These are phyloP conservation scores for Strigamia maritima DNA, from an alignment of 2,888 invertebrate genomes.

Conservation along the genomic window DNA sequence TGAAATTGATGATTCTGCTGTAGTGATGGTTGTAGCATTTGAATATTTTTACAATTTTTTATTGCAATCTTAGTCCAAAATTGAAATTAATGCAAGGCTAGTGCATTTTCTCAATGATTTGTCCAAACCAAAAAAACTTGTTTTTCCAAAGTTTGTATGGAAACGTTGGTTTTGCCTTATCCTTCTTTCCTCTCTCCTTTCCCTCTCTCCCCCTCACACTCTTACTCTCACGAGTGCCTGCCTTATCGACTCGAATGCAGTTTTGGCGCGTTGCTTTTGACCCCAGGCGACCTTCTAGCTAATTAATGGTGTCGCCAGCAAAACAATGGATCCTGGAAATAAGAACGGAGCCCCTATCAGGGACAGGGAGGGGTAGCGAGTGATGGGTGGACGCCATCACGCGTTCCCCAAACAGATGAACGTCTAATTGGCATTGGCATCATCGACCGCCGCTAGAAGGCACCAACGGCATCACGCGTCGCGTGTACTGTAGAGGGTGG, in stretches of 20 bases:
- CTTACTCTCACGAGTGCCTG: not conserved
- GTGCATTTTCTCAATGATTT: not conserved
- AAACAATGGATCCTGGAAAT: slow-evolving; percentile 23
- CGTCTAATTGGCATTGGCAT: slow-evolving; percentile 23
- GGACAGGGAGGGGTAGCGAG: slow-evolving; percentile 8
- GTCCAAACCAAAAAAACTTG: not conserved
- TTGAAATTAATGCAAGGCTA: not conserved
- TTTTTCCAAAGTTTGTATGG: not conserved
- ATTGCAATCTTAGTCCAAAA: not conserved
- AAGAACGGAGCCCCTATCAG: slow-evolving; percentile 12
- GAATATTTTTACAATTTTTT: too few relatives aligned
- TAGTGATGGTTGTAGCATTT: too few relatives aligned
- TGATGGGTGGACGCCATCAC: slow-evolving; percentile 23
- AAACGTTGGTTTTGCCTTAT: not conserved
- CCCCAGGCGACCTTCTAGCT: slow-evolving; percentile 20
- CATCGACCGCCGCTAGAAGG: slow-evolving; percentile 15
- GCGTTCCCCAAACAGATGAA: slow-evolving; percentile 19
- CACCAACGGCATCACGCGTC: not conserved
- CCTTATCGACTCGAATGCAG: slow-evolving; percentile 9
- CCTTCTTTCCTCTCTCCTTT: not conserved
- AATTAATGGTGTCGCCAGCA: slow-evolving; percentile 23
- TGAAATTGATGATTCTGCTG: too few relatives aligned
- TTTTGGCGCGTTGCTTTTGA: slow-evolving; percentile 19
- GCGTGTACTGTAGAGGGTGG: slow-evolving; percentile 10
- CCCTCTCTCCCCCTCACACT: not conserved